These are phyloP conservation scores for Philantomba maxwellii DNA, from an alignment of 2,113 vertebrate genomes.

Conservation along the genomic window DNA sequence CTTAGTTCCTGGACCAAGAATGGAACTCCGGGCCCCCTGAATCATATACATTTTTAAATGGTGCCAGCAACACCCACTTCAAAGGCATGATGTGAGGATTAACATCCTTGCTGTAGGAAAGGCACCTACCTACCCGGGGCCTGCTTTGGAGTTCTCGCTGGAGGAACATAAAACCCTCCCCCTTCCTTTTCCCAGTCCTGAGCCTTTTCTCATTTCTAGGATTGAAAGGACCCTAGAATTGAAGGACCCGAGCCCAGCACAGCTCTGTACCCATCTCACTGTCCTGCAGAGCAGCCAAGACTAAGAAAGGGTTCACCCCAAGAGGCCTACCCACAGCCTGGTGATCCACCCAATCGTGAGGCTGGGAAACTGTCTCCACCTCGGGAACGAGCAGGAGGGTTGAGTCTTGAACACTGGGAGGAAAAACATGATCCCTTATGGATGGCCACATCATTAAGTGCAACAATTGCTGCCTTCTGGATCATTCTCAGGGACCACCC, in stretches of 20 bases:
- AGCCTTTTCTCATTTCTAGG: not conserved
- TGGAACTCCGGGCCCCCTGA: not conserved
- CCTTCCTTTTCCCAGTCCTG: not conserved
- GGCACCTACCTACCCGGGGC: fast-evolving
- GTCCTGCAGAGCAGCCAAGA: not conserved
- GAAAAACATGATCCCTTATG: not conserved
- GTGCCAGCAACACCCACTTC: not conserved
- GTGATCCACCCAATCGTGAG: fast-evolving
- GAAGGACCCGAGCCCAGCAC: not conserved
- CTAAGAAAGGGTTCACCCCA: no score
- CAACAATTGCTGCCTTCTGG: not conserved
- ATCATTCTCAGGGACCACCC: not conserved
- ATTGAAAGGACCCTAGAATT: no score
- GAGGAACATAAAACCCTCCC: not conserved
- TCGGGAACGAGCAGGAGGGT: not conserved
- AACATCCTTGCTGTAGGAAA: not conserved
- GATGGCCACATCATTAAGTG: not conserved
- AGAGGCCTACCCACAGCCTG: not conserved
- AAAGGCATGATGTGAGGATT: not conserved
- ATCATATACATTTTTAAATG: not conserved
- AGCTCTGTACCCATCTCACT: not conserved
- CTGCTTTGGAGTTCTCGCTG: not conserved
- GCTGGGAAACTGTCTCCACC: not conserved
- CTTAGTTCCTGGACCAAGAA: not conserved
- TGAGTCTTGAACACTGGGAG: not conserved